Percentiles rank a stretch among this genome's conserved stretches.
These are phyloP conservation scores for Eristalis tenax DNA, from an alignment of 2,888 invertebrate genomes.

Conservation along the genomic window DNA sequence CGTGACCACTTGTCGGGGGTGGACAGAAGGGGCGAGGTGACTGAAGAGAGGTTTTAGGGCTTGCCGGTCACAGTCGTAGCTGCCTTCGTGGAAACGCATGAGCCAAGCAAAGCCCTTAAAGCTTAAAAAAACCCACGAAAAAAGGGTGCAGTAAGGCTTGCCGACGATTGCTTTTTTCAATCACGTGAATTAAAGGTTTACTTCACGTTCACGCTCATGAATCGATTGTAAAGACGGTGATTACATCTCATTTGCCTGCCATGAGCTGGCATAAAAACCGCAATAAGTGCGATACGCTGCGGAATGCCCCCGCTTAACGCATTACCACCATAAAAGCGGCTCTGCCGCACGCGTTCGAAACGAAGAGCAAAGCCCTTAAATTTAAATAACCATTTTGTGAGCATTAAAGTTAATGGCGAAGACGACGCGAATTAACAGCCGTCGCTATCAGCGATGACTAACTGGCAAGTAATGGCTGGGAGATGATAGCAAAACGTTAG, in stretches of 20 bases:
- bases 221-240: neutral
- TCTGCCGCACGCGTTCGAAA: neutral
- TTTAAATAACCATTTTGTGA: slow-evolving; percentile 17
- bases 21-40: too few relatives aligned
- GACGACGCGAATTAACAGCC: neutral
- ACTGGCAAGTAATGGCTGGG: neutral
- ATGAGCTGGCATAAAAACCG: slow-evolving; percentile 7
- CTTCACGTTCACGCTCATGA: neutral
- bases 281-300: neutral
- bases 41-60: too few relatives aligned
- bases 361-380: slow-evolving; percentile 23
- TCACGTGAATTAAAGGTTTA: neutral
- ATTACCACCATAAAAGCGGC: neutral
- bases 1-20: too few relatives aligned
- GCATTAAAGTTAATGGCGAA: slow-evolving; percentile 20
- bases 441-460: neutral
- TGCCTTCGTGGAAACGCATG: too few relatives aligned
- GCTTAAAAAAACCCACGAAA: too few relatives aligned
- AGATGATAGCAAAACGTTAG: neutral
- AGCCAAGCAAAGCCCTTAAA: too few relatives aligned
- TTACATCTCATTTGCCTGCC: slow-evolving; percentile 6
- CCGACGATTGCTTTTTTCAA: neutral
- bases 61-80: too few relatives aligned
- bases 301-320: neutral
- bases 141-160: too few relatives aligned